Evolutionary conservation across 1,140 invertebrate species (phyloP).

Genomic region (Platyura marginata): DNA sequence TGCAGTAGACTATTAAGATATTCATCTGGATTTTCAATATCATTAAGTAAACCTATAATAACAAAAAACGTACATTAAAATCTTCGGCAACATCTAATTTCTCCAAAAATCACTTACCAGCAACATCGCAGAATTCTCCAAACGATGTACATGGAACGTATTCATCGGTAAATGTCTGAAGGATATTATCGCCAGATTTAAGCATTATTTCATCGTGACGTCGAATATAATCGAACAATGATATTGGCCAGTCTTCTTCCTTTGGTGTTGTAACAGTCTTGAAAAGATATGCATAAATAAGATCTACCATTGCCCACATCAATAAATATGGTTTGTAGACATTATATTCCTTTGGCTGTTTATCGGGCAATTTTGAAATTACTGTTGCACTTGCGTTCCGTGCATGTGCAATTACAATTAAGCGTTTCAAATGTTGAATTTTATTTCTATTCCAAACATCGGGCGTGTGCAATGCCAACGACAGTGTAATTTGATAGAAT

Average conservation of each 20-base stretch:
- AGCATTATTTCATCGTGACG: constrained; percentile 81
- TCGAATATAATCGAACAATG: constrained; percentile 81
- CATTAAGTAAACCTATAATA: constrained; percentile 14
- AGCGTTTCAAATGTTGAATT: constrained; percentile 53
- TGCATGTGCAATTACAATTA: constrained; percentile 62
- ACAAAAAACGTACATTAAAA: background rate
- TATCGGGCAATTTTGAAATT: constrained; percentile 31
- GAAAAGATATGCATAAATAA: constrained; percentile 44
- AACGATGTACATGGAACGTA: constrained; percentile 77
- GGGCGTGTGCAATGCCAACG: constrained; percentile 56
- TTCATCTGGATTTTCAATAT: constrained; percentile 19
- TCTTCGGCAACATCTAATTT: background rate
- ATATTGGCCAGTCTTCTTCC: constrained; percentile 70
- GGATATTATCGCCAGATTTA: constrained; percentile 68
- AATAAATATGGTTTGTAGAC: constrained; percentile 75
- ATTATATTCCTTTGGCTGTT: constrained; percentile 45
- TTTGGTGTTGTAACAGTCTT: constrained; percentile 53
- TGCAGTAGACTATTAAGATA: constrained; percentile 19
- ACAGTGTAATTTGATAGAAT: constrained; percentile 66
- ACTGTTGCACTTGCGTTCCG: constrained; percentile 34
- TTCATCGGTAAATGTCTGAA: constrained; percentile 71
- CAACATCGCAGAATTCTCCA: constrained; percentile 79
- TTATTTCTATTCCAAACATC: constrained; percentile 45
- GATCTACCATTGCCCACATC: constrained; percentile 66
- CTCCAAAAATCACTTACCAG: constrained; percentile 26